phyloP scores from a whole-genome alignment of 2,888 invertebrate species.

The Tachina fera region DNA sequence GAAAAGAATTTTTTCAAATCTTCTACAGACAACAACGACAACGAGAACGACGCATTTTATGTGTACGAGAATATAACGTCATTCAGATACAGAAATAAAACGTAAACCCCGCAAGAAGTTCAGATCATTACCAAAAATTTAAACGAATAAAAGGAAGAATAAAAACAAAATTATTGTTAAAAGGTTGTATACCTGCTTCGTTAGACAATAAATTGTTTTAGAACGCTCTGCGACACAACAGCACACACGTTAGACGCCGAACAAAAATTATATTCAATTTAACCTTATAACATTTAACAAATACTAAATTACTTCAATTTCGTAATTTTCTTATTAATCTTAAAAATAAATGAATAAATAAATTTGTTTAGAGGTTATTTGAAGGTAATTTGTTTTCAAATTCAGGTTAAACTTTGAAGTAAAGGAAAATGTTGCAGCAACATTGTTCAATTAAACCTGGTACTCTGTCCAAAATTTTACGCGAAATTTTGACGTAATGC shows the following conservation, averaged over 20 bases:
- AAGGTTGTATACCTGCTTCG: slow-evolving; percentile 71
- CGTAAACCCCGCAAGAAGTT: slow-evolving; percentile 31
- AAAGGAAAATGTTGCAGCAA: slow-evolving; percentile 11
- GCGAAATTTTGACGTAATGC: no score
- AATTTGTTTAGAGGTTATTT: slow-evolving; percentile 34
- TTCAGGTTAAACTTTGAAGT: background rate
- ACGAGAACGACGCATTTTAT: slow-evolving; percentile 55
- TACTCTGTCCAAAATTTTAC: no score
- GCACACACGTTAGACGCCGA: slow-evolving; percentile 41
- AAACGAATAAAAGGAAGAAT: slow-evolving; percentile 29
- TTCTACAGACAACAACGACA: slow-evolving; percentile 53
- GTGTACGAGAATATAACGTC: slow-evolving; percentile 28
- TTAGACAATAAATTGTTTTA: slow-evolving; percentile 67
- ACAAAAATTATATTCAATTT: slow-evolving; percentile 63
- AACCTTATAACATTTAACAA: slow-evolving; percentile 66
- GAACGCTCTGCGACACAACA: slow-evolving; percentile 40
- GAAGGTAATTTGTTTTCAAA: slow-evolving; percentile 38
- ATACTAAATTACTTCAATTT: slow-evolving; percentile 59
- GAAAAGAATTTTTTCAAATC: slow-evolving; percentile 59
- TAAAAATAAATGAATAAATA: slow-evolving; percentile 13
- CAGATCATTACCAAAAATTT: slow-evolving; percentile 56
- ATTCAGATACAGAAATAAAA: slow-evolving; percentile 9
- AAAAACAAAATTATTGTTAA: slow-evolving; percentile 57
- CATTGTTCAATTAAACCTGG: background rate
- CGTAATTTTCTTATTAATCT: slow-evolving; percentile 19